These are phyloP conservation scores for Cinclus mexicanus DNA, from an alignment of 2,113 vertebrate species.

Conservation along the genomic window DNA sequence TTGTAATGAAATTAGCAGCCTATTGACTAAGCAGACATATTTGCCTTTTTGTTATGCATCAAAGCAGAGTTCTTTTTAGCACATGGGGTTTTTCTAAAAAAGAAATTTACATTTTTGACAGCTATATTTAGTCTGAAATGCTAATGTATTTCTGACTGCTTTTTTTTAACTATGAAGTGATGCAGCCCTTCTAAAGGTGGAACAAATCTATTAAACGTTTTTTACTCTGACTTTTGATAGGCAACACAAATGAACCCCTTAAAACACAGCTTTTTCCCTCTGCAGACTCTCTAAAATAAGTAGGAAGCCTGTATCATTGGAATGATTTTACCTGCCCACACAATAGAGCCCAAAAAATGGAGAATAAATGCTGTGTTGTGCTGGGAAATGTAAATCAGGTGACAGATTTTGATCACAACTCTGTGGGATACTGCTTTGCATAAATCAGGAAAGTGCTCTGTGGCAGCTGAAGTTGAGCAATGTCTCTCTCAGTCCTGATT, in stretches of 20 bases:
- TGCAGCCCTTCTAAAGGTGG: neutral
- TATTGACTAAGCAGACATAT: neutral
- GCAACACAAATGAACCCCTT: neutral
- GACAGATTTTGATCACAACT: neutral
- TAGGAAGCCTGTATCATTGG: neutral
- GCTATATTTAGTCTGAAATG: slow-evolving; percentile 26
- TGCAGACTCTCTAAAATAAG: neutral
- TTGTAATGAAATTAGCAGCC: neutral
- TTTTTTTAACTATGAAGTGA: neutral
- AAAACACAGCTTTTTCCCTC: neutral
- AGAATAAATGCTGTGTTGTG: neutral
- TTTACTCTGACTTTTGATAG: neutral
- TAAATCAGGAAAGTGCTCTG: neutral
- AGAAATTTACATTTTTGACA: neutral
- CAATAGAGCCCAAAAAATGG: neutral
- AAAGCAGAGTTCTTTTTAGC: neutral
- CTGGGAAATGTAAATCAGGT: neutral
- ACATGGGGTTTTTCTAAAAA: neutral
- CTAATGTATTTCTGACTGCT: neutral
- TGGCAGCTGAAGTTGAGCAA: neutral
- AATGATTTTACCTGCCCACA: neutral
- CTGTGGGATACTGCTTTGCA: neutral
- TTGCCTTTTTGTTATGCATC: neutral
- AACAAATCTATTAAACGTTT: neutral
- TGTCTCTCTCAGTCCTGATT: neutral